phyloP scores from a whole-genome alignment of 1,140 invertebrate species.

The Coptotermes formosanus region DNA sequence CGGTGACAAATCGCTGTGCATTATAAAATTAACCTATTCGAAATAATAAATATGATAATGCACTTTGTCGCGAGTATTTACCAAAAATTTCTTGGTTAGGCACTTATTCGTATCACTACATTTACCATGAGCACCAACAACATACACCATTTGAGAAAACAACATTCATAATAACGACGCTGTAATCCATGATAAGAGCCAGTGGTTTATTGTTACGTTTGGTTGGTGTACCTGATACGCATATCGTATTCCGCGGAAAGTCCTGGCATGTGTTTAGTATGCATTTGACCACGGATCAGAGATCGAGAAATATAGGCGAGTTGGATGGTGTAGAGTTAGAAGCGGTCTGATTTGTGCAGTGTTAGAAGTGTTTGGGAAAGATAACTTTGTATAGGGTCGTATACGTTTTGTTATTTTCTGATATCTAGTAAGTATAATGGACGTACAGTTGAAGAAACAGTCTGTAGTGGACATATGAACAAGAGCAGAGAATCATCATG shows the following conservation, averaged over 20 bases:
- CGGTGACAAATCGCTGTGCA: constrained; percentile 46
- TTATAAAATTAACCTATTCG: constrained; percentile 25
- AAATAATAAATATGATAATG: neutral
- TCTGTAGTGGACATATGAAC: neutral
- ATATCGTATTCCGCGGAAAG: neutral
- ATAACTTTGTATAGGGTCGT: neutral
- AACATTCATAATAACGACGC: no score
- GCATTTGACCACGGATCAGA: neutral
- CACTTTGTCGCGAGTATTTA: neutral
- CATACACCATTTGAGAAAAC: no score
- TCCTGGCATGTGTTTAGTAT: neutral
- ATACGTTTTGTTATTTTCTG: neutral
- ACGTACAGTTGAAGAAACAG: neutral
- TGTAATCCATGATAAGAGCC: no score
- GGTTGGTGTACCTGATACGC: neutral
- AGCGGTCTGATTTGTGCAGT: no score
- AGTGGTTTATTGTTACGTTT: neutral
- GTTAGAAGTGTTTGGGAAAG: neutral
- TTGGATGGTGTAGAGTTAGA: no score
- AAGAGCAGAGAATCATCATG: no score
- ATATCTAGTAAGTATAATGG: neutral
- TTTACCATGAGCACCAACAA: neutral
- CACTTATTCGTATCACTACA: neutral
- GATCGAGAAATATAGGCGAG: no score
- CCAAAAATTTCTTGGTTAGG: neutral